Evolutionary conservation across 2,113 vertebrate species (phyloP).

Genomic region (Microcebus griseorufus): DNA sequence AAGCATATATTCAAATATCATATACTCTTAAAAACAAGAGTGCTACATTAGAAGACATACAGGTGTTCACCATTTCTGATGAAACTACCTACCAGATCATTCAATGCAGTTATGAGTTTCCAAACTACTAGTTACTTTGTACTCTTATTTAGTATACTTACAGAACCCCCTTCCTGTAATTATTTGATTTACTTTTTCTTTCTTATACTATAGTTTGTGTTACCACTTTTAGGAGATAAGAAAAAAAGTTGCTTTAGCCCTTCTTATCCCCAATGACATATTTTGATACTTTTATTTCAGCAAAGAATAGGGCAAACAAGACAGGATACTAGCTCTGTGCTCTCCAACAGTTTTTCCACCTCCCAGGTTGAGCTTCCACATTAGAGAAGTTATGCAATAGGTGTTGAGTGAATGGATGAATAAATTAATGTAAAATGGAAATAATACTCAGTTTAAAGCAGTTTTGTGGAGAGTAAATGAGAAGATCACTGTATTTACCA

Average conservation of each 20-base stretch:
- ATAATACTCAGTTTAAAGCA: neutral
- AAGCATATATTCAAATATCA: neutral
- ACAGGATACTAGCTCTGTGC: neutral
- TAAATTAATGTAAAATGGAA: neutral
- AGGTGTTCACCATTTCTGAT: neutral
- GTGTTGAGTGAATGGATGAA: neutral
- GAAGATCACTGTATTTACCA: neutral
- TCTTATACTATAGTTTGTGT: neutral
- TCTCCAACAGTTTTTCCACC: neutral
- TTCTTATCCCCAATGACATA: neutral
- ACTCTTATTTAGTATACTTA: neutral
- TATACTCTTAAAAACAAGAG: neutral
- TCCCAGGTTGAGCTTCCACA: neutral
- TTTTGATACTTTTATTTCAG: conserved; percentile 13
- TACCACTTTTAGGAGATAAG: neutral
- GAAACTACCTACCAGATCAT: neutral
- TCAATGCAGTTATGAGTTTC: neutral
- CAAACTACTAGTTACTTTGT: neutral
- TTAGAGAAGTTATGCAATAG: neutral
- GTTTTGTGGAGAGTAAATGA: neutral
- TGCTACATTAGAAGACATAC: neutral
- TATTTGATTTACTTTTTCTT: neutral
- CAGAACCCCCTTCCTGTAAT: neutral
- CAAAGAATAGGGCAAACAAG: neutral
- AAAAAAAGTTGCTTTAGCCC: neutral